Conservation (phyloP, 37 sponge, comb jelly and placozoan species). For the Beroe forskalii region DNA sequence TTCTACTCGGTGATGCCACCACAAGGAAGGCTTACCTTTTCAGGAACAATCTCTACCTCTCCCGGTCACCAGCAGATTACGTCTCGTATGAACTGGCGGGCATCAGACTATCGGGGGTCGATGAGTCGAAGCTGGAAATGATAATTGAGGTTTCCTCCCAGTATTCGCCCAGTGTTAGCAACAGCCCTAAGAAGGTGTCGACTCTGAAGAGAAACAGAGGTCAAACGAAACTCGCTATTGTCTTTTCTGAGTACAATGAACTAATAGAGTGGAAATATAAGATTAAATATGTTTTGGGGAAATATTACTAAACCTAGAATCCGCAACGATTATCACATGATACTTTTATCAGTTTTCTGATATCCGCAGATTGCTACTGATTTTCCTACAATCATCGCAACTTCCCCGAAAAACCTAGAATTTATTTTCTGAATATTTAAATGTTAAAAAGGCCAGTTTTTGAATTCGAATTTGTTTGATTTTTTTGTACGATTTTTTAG, state of each 20-base stretch:
- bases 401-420: too few species aligned
- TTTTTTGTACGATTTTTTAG: too few species aligned
- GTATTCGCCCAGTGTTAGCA: too few species aligned
- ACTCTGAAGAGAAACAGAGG: background rate
- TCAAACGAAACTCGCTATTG: background rate
- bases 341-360: too few species aligned
- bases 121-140: background rate
- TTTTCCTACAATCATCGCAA: too few species aligned
- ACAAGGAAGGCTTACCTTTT: slow-evolving; percentile 24
- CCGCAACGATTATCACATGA: too few species aligned
- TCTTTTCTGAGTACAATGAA: background rate
- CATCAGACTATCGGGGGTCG: background rate
- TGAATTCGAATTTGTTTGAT: too few species aligned
- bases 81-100: background rate
- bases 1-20: background rate
- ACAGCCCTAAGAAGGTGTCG: too few species aligned
- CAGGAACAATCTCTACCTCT: background rate
- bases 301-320: slow-evolving; percentile 11
- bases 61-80: background rate
- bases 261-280: background rate
- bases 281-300: background rate
- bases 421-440: too few species aligned
- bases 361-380: too few species aligned
- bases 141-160: background rate
- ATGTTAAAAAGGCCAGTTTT: too few species aligned